These are phyloP conservation scores for Montipora efflorescens DNA, from an alignment of 64 coral and sea anemone genomes.

Conservation along the genomic window DNA sequence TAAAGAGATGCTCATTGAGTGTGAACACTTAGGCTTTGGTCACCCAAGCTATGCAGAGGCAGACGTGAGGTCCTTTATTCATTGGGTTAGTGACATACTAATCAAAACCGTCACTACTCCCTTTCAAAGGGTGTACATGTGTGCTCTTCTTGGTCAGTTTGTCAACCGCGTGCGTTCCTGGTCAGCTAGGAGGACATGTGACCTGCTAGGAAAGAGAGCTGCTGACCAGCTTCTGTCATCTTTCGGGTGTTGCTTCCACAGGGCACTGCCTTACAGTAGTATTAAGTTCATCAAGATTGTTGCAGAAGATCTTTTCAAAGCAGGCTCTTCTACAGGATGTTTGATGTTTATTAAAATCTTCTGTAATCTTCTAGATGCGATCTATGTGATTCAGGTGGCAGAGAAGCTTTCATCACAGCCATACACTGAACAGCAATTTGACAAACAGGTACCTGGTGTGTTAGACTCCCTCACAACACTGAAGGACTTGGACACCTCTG, in stretches of 20 bases:
- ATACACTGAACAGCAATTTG: neutral
- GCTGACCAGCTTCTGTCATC: neutral
- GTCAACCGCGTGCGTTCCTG: neutral
- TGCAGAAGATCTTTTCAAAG: constrained; percentile 22
- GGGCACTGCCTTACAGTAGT: neutral
- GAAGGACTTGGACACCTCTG: neutral
- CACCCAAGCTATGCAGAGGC: neutral
- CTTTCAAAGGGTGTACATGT: constrained; percentile 13
- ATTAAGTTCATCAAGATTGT: constrained; percentile 10
- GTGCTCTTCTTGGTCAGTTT: constrained; percentile 45
- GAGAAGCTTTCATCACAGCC: neutral
- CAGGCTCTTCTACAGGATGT: neutral
- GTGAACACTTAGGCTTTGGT: constrained; percentile 68
- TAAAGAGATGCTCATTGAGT: constrained; percentile 44
- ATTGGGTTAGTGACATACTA: constrained; percentile 3
- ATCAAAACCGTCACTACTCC: neutral
- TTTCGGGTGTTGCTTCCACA: neutral
- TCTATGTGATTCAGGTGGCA: neutral
- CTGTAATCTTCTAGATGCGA: neutral
- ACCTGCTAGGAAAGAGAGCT: neutral
- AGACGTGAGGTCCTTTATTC: neutral
- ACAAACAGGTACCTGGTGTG: neutral
- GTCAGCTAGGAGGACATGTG: neutral
- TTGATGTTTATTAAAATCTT: constrained; percentile 20
- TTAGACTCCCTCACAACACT: neutral